Base-by-base conservation (phyloP, 1,140 invertebrate species). In the Dufourea novaeangliae region DNA sequence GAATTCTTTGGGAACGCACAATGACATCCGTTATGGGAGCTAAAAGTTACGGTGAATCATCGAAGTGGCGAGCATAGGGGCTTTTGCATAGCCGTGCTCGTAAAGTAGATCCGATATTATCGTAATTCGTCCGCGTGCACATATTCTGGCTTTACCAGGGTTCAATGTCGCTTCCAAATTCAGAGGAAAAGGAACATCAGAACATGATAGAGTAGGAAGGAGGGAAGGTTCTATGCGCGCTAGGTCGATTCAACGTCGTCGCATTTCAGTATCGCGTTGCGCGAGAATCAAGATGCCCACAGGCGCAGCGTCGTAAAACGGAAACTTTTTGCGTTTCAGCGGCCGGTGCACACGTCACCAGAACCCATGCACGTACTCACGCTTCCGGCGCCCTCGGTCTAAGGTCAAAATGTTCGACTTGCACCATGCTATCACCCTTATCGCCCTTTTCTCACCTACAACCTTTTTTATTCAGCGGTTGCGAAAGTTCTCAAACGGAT, bases 31-130 rank as follows among this genome's bases (percentile, higher is more conserved):
- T 68, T 57, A 56, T 34, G 37, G n/a, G 10, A 25, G 50, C 37
- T 68, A 56, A 75, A 75, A 57, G 37, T 74, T 34, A 68, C 27
- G 27, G 27, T 44, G 72, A 75, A 75, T 75, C 37, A 75, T 75
- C 46, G 25, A 8, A 37, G 46, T 52, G 66, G 66, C 44, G 66
- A 56, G 29, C 50, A 68, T 68, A 34, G 66, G 39, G 22, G 66
- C 20, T 14, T 39, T 62, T 44, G 56, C 69, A 25, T 50, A 46
- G 22, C 22, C 11, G 25, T 8, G 32, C 50, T 46, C 50, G 63
- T 68, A 75, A 75, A 75, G 57, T 56, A 74, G 34, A 74, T 67
- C 37, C 25, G 63, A 68, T 68, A 72, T 63, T 52, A 61, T 41
- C 37, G 67, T 32, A 39, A 22, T 39, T 25, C 66, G 44, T 2